A percentile compares a stretch with the other conserved stretches of the same genome.
phyloP scores from a whole-genome alignment of 1,140 invertebrate genomes.

The Bombus waltoni region DNA sequence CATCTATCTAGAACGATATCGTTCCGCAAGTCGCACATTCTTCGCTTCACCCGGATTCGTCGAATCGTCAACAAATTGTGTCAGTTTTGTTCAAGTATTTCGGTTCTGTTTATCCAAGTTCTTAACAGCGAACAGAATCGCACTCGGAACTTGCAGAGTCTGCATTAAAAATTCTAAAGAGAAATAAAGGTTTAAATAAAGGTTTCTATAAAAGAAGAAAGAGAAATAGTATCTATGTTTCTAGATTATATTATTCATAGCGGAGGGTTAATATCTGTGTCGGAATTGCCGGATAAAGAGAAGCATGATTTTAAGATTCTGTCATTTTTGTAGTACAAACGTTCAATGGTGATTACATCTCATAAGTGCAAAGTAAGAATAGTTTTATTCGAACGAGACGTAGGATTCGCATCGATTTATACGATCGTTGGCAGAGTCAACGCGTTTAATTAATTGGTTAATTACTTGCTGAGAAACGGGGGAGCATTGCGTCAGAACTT shows the following conservation, averaged over 20 bases:
- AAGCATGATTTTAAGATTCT: neutral
- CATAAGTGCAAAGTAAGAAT: neutral
- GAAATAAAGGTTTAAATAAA: neutral
- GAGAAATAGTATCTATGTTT: neutral
- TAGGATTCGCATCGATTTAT: neutral
- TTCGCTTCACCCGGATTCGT: no score
- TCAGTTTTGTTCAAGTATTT: no score
- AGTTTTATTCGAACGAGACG: neutral
- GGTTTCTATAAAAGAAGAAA: neutral
- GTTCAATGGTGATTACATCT: neutral
- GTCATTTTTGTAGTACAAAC: neutral
- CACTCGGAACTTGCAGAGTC: neutral
- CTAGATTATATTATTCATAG: neutral
- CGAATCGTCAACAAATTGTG: no score
- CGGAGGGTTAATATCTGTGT: neutral
- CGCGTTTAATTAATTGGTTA: constrained; percentile 47
- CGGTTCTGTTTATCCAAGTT: no score
- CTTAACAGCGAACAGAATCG: neutral
- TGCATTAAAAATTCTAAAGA: neutral
- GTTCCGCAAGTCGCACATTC: no score
- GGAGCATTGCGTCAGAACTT: constrained; percentile 67
- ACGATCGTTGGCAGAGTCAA: neutral
- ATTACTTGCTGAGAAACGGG: constrained; percentile 60
- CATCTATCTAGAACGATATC: no score
- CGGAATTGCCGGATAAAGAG: neutral